Evolutionary conservation across 2,888 invertebrate genomes (phyloP), one percentile per base, ranked within the genome.

Genomic region (Sclerodermus sp.): DNA sequence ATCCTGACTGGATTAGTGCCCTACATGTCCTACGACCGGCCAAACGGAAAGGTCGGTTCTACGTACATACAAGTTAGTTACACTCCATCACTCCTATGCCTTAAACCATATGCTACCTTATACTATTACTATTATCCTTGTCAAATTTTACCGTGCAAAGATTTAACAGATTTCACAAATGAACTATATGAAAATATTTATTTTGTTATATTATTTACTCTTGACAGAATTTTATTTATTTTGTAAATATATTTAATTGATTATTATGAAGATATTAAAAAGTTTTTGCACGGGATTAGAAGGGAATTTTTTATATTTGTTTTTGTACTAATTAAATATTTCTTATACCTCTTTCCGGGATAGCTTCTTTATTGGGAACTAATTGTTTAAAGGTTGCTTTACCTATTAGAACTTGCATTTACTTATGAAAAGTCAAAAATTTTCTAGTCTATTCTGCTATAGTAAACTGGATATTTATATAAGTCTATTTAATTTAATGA

Each of bases 1-100:
- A 95, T 74, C 96, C 98, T 0, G 98, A 99, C 73, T 99, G 99
- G 98, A 95, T 99, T 68, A 93, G 94, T 55, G 94, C 98, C 40
- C 84, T 97, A 64, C 94, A 96, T 80, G 91, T 98, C 68, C 78
- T 89, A 40, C 76, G 84, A 59, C 87, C 87, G 57, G 81, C 83
- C 67, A 85, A 84, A 75, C 81, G 85, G 78, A 83, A 84, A 79
- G 86, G 87, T 87, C 77, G 77, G 77, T 77, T 77, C 77, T 75
- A 73, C 77, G 77, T 77, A 68, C 75, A 77, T 67, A 77, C 77
- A 78, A 78, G 77, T 78, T 78, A 78, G 77, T 78, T 75, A 74
- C 74, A 75, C 71, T 78, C 65, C 73, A 74, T 78, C 77, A 76
- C 77, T 77, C 74, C 67, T 76, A 71, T 58, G 71, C 74, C 70